Conservation (phyloP, 2,888 invertebrate genomes). For the Synanthedon vespiformis region DNA sequence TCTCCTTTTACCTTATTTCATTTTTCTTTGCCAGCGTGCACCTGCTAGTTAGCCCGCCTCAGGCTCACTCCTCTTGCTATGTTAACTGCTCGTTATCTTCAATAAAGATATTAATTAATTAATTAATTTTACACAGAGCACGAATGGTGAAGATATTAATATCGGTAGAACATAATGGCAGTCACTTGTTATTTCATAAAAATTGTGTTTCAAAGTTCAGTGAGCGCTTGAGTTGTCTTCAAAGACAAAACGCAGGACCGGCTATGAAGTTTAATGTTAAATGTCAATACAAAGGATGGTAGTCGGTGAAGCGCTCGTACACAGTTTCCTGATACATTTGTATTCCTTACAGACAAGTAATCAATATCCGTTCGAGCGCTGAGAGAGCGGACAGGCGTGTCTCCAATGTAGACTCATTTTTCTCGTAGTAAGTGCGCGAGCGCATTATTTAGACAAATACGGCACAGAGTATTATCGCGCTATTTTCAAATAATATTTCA, state of each 20-base stretch:
- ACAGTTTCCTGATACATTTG: slow-evolving; percentile 62
- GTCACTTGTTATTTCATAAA: too few species aligned
- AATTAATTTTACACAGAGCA: slow-evolving; percentile 4
- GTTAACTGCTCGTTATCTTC: slow-evolving; percentile 28
- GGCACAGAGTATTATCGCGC: neutral
- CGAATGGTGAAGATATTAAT: neutral
- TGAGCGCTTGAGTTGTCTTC: neutral
- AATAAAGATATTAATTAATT: slow-evolving; percentile 11
- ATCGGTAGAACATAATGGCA: too few species aligned
- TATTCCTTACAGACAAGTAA: slow-evolving; percentile 66
- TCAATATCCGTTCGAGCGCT: slow-evolving; percentile 56
- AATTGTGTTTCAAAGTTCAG: neutral
- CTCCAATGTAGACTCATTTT: slow-evolving; percentile 36
- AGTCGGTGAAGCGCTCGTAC: slow-evolving; percentile 33
- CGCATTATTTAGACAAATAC: slow-evolving; percentile 11
- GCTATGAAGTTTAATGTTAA: slow-evolving; percentile 57
- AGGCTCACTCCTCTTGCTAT: slow-evolving; percentile 39
- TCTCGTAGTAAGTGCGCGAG: slow-evolving; percentile 23
- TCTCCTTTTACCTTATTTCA: slow-evolving; percentile 65
- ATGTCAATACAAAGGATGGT: slow-evolving; percentile 52
- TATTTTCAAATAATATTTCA: neutral
- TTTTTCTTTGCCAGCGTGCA: slow-evolving; percentile 65
- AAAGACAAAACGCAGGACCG: slow-evolving; percentile 18
- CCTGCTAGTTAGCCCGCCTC: slow-evolving; percentile 61
- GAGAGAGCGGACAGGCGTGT: slow-evolving; percentile 43